A percentile compares a stretch with the other conserved stretches of the same genome.
phyloP scores from a whole-genome alignment of 53 echinoderm and acorn worm genomes.

The Zoroaster sp. region DNA sequence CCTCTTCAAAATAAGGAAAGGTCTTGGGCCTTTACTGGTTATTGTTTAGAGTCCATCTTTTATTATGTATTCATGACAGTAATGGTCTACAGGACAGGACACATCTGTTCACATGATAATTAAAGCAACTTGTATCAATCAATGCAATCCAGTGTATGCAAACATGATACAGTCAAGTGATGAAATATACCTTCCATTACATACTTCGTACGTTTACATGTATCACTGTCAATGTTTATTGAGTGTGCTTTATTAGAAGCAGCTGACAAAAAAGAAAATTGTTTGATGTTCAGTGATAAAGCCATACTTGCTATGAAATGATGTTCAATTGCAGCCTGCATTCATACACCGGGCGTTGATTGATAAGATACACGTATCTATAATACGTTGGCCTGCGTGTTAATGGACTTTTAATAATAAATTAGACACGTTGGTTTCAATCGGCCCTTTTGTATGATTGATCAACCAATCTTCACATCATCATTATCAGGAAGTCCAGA shows the following conservation, averaged over 20 bases:
- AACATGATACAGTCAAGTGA: neutral
- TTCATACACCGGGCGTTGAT: neutral
- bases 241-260: neutral
- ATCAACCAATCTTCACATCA: neutral
- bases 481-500: neutral
- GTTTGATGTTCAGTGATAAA: neutral
- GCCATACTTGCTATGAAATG: neutral
- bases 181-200: neutral
- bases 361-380: neutral
- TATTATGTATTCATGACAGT: too few species aligned
- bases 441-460: neutral
- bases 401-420: neutral
- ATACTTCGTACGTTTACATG: neutral
- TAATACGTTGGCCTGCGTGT: neutral
- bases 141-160: neutral
- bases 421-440: neutral
- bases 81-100: too few species aligned
- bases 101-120: neutral
- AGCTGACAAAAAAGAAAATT: neutral
- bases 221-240: neutral
- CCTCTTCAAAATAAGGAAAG: too few species aligned
- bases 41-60: too few species aligned
- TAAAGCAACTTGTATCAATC: neutral
- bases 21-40: too few species aligned
- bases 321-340: neutral